These are phyloP conservation scores for Epsilonema sp. DNA, from an alignment of 2,888 invertebrate species.

Conservation along the genomic window DNA sequence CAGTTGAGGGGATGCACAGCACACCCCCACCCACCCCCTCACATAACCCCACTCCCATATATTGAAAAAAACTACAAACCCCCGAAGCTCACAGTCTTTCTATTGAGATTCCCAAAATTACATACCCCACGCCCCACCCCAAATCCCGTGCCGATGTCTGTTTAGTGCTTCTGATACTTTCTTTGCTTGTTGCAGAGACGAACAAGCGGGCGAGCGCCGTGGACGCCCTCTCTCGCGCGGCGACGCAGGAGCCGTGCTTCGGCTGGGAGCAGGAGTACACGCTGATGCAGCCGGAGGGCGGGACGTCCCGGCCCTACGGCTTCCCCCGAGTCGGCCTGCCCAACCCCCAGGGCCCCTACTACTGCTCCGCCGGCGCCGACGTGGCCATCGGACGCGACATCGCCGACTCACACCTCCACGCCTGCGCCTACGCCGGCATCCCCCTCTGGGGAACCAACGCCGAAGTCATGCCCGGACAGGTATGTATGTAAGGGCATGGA, in stretches of 20 bases:
- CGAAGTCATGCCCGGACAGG: constrained; percentile 91
- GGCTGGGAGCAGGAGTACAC: background rate
- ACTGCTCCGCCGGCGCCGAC: constrained; percentile 78
- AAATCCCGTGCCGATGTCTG: too few relatives aligned
- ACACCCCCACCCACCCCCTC: too few relatives aligned
- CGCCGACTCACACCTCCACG: constrained; percentile 61
- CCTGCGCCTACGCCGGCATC: constrained; percentile 81
- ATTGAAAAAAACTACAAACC: too few relatives aligned
- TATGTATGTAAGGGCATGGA: too few relatives aligned
- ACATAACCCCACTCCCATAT: too few relatives aligned
- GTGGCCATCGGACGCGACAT: constrained; percentile 75
- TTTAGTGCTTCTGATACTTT: too few relatives aligned
- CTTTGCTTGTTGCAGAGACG: background rate
- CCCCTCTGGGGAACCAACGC: constrained; percentile 83
- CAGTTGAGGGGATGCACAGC: too few relatives aligned
- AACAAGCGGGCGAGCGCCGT: background rate
- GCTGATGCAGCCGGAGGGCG: background rate
- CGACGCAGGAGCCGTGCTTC: background rate
- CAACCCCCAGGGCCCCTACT: constrained; percentile 56
- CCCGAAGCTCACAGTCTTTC: too few relatives aligned
- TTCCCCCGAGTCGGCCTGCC: background rate
- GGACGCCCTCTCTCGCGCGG: background rate
- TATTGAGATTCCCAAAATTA: too few relatives aligned
- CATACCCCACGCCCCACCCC: too few relatives aligned
- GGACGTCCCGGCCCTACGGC: background rate